Evolutionary conservation across 2,888 invertebrate genomes (phyloP), one percentile per base, ranked within the genome.

Genomic region (Salticus scenicus): DNA sequence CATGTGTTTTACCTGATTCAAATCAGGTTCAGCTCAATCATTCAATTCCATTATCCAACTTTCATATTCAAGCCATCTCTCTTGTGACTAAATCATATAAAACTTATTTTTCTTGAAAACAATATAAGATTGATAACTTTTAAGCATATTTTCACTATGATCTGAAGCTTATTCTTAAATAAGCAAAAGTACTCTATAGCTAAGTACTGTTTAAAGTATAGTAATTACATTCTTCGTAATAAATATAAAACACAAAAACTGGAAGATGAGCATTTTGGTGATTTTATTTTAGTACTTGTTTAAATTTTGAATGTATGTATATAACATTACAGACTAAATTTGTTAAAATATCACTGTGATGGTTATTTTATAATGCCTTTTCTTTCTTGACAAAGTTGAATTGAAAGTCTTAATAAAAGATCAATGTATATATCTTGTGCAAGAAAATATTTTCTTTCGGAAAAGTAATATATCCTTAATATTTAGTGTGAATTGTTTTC

Each of bases 1-100:
- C 24, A 57, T 57, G 57, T 57, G 57, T 28, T 63, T 31, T 31
- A n/a, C 66, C 66, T 66, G 31, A 30, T 31, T 66, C 17, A 5
- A 63, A n/a, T 66, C 66, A 66, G 66, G 66, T 30, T 66, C 66
- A 31, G 66, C 66, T 30, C 66, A 66, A 30, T 66, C 66, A 31
- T 66, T 30, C 30, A 66, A 66, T 57, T 24, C 24, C 57, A 57
- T 57, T 57, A 57, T 57, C 57, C 24, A 57, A 57, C 57, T 57
- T 24, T 57, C 57, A 57, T 57, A 57, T 57, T 57, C 57, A 57
- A 57, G 17, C 57, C 57, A 57, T 57, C 57, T 57, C n/a, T n/a
- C 24, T 5, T 57, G 24, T 24, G 24, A 24, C 57, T 57, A 57
- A 24, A 57, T 24, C 5, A 7, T 24, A 24, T 24, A 17, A 57